Percentiles rank a stretch among this genome's conserved stretches.
Evolutionary conservation across 2,113 vertebrate species (phyloP).

Genomic region (Globicephala melas): DNA sequence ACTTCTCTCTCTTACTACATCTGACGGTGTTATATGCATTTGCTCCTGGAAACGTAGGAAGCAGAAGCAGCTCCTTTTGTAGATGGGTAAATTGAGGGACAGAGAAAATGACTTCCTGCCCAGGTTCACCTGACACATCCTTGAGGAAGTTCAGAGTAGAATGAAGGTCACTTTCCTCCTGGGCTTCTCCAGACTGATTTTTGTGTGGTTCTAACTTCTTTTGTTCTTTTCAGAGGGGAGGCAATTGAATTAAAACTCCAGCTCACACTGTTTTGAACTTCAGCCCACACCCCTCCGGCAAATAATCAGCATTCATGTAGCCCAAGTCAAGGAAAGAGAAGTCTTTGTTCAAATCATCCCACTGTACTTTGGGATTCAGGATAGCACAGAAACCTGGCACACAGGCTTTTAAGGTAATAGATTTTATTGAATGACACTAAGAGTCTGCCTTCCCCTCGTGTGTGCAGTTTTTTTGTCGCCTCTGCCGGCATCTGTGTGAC

Average conservation of each 20-base stretch:
- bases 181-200: background rate
- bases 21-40: background rate
- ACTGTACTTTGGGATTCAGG: constrained; percentile 53
- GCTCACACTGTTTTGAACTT: constrained; percentile 58
- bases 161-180: background rate
- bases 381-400: constrained; percentile 33
- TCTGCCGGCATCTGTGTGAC: background rate
- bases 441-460: background rate
- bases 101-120: background rate
- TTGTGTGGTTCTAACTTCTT: constrained; percentile 22
- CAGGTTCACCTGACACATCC: background rate
- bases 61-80: background rate
- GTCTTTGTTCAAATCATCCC: constrained; percentile 60
- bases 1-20: background rate
- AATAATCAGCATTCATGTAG: constrained; percentile 62
- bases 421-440: constrained; percentile 12
- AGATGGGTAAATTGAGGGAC: background rate
- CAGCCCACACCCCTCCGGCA: constrained; percentile 49
- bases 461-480: background rate
- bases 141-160: background rate
- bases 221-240: constrained; percentile 35
- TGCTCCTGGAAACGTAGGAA: background rate
- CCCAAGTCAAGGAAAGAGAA: constrained; percentile 41
- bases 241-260: constrained; percentile 3
- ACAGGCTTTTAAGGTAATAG: constrained; percentile 42